phyloP scores from a whole-genome alignment of 2,888 invertebrate species.

The Sialis lutaria region DNA sequence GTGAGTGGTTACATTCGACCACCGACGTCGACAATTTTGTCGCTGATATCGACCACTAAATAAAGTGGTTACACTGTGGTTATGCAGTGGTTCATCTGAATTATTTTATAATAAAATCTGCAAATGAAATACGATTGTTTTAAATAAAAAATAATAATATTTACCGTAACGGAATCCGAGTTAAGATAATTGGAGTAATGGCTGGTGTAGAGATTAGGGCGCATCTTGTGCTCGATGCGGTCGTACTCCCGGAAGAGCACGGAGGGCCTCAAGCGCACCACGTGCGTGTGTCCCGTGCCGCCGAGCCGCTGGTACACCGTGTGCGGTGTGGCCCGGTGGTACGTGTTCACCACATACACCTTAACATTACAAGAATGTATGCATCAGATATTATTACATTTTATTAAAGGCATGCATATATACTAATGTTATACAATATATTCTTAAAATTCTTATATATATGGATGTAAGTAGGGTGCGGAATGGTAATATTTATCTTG shows the following conservation, averaged over 20 bases:
- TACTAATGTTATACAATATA: too few relatives aligned
- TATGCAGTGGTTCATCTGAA: too few relatives aligned
- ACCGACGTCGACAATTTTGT: too few relatives aligned
- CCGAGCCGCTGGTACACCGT: slow-evolving; percentile 38
- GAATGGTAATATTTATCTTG: too few relatives aligned
- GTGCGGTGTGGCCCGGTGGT: slow-evolving; percentile 24
- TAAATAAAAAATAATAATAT: slow-evolving; percentile 14
- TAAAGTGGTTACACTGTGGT: too few relatives aligned
- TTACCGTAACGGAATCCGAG: slow-evolving; percentile 57
- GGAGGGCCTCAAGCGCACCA: slow-evolving; percentile 44
- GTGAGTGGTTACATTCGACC: too few relatives aligned
- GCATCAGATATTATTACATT: too few relatives aligned
- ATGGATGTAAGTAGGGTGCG: too few relatives aligned
- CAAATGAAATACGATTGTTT: neutral
- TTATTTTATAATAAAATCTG: too few relatives aligned
- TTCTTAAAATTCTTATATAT: too few relatives aligned
- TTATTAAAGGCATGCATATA: too few relatives aligned
- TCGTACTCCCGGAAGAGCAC: slow-evolving; percentile 49
- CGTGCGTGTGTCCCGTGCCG: slow-evolving; percentile 35
- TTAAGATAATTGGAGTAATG: slow-evolving; percentile 63
- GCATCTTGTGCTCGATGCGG: slow-evolving; percentile 45
- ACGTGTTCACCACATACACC: slow-evolving; percentile 27
- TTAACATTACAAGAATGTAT: slow-evolving; percentile 9
- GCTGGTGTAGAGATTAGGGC: slow-evolving; percentile 41
- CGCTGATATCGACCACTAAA: too few relatives aligned